Conservation (phyloP, 2,113 vertebrate genomes). For the Nyctibius bracteatus region DNA sequence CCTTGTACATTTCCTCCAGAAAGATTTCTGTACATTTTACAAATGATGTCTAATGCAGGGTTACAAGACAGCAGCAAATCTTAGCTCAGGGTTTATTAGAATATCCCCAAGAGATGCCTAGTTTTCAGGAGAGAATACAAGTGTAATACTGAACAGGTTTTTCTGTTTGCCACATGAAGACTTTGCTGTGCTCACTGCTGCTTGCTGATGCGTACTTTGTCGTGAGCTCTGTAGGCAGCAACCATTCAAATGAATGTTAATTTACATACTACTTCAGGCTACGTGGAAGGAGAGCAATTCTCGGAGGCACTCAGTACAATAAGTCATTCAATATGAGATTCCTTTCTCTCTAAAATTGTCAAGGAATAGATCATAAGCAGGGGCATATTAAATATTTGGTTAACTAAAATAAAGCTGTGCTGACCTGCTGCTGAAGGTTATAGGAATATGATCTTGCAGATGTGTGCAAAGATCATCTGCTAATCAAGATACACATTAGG, state of each 20-base stretch:
- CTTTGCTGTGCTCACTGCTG: constrained; percentile 4
- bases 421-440: neutral
- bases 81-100: constrained; percentile 15
- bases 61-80: neutral
- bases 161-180: constrained; percentile 32
- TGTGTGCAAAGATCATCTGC: neutral
- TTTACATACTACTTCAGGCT: constrained; percentile 3
- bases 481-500: neutral
- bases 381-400: neutral
- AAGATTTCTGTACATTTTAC: neutral
- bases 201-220: constrained; percentile 2
- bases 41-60: neutral
- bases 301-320: neutral
- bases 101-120: neutral
- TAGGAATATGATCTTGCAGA: neutral
- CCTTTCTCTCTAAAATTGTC: neutral
- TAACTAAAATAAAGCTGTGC: neutral
- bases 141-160: constrained; percentile 37
- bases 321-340: neutral
- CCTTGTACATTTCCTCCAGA: neutral
- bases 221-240: constrained; percentile 1
- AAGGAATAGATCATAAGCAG: neutral
- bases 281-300: neutral
- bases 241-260: constrained; percentile 30
- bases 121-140: constrained; percentile 30